A percentile compares a stretch with the other conserved stretches of the same genome.
These are phyloP conservation scores for Crematogaster levior DNA, from an alignment of 2,888 invertebrate species.

Conservation along the genomic window DNA sequence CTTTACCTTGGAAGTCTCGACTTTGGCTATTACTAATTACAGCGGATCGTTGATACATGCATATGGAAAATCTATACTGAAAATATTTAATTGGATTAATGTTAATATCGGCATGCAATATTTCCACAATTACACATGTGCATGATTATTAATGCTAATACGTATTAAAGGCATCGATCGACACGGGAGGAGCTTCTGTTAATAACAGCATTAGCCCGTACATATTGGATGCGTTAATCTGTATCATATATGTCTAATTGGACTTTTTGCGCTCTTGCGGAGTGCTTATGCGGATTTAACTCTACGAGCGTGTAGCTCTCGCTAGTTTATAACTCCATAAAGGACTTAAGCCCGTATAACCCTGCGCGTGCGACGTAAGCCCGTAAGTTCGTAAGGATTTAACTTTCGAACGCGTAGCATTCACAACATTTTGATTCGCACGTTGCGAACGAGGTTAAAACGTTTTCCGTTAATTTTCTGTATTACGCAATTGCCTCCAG, in stretches of 20 bases:
- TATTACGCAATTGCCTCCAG: constrained; percentile 2
- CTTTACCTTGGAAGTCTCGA: not conserved
- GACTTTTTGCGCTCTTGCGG: constrained; percentile 49
- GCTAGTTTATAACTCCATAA: constrained; percentile 53
- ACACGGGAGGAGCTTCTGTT: constrained; percentile 5
- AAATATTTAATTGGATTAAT: constrained; percentile 8
- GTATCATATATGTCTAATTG: constrained; percentile 49
- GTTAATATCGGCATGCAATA: not conserved
- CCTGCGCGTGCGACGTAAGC: constrained; percentile 46
- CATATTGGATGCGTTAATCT: constrained; percentile 43
- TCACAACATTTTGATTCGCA: constrained; percentile 47
- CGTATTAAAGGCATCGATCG: constrained; percentile 41
- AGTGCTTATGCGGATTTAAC: constrained; percentile 48
- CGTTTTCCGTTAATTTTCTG: constrained; percentile 33
- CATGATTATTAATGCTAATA: constrained; percentile 39
- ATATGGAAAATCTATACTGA: not conserved
- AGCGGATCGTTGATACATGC: too few species aligned
- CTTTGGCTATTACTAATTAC: not conserved
- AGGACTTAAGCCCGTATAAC: constrained; percentile 48
- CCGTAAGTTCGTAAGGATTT: constrained; percentile 51
- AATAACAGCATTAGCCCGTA: constrained; percentile 35
- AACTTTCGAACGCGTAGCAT: constrained; percentile 47
- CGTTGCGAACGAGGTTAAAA: constrained; percentile 28
- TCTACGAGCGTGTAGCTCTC: constrained; percentile 27
- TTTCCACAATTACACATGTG: constrained; percentile 34